Base-by-base conservation (phyloP, 1,140 invertebrate genomes). In the Pentalonia nigronervosa region DNA sequence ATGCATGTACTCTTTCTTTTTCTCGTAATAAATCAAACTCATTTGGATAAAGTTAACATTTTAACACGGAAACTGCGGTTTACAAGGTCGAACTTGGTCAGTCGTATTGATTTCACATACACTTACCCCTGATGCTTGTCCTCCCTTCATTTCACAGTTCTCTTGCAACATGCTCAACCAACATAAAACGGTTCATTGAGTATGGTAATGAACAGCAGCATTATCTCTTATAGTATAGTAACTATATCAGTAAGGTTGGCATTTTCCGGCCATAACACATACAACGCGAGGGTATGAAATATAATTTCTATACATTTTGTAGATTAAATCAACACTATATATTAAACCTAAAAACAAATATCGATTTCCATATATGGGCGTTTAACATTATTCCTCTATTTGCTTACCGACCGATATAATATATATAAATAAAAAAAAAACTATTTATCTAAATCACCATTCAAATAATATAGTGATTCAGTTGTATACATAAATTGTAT, bases 161-260 rank as follows among this genome's bases (percentile, higher is more conserved):
- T 48, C 86, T n/a, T 20, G 30, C 47, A 47, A n/a, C 45, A 87
- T 87, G 30, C 86, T 48, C 86, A 48, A 17, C 86, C 14, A 48
- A 48, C 86, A 87, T 87, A n/a, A 87, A 87, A 87, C 86, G 86
- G 86, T 87, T 87, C 86, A 87, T 87, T 48, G 86, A 87, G 47
- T 87, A 48, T 87, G 47, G 84, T 87, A 87, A 87, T 48, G 47
- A 87, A 87, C 47, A 48, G 30, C 48, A 87, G 11, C 25, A 48
- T 48, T 48, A 87, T 87, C 45, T 87, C 86, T 48, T 87, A 48
- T 48, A 50, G 36, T 41, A 20, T 87, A 87, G 86, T 48, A 48
- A 87, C 30, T 87, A 21, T 48, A n/a, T 48, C 47, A n/a, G 45
- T 48, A 87, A 87, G 45, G 45, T 87, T 87, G 47, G 21, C 45